Evolutionary conservation across 1,140 invertebrate genomes (phyloP), one percentile per base, ranked within the genome.

Genomic region (Nasonia longicornis): DNA sequence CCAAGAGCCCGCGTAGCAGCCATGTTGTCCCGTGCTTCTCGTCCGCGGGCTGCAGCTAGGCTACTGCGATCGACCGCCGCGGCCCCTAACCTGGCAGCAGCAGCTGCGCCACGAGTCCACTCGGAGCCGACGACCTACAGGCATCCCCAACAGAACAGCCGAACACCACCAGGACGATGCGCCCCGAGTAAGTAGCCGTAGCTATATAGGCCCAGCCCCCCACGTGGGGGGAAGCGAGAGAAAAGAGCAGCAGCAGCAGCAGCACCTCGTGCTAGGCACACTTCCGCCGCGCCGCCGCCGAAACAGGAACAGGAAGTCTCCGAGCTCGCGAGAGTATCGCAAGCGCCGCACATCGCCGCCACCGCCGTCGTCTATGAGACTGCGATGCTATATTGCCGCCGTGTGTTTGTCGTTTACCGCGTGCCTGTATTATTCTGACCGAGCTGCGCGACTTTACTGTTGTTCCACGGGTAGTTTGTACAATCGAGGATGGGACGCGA

Each of bases 221-320:
- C 79, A 80, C 79, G 79, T 80, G 77, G 29, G 58, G 63, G 31
- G 74, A 80, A 20, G 72, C 74, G 80, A 64, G 67, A 58, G 63
- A 10, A 45, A 48, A 69, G 8, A 12, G 35, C 38, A n/a, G 20
- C 26, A 26, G 26, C 26, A 26, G 26, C 26, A 10, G 31, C 48
- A 42, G 80, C 67, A 72, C 22, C 80, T 77, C 69, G 48, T 64
- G 73, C 48, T 6, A 31, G 29, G 31, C 70, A 74, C 48, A 91
- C 89, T 91, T 91, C 90, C 90, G 90, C 89, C 90, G 85, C 87
- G 66, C 66, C 45, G 31, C 58, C 72, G 79, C 73, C 76, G 80
- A 82, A 85, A 91, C 91, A 91, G 91, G 90, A 91, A 91, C 90
- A 91, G 91, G 91, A 91, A 91, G 91, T 91, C 87, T 87, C 87